Percentiles rank a stretch among this genome's conserved stretches.
Evolutionary conservation across 2,113 vertebrate genomes (phyloP).

Genomic region (Ageneiosus marmoratus): DNA sequence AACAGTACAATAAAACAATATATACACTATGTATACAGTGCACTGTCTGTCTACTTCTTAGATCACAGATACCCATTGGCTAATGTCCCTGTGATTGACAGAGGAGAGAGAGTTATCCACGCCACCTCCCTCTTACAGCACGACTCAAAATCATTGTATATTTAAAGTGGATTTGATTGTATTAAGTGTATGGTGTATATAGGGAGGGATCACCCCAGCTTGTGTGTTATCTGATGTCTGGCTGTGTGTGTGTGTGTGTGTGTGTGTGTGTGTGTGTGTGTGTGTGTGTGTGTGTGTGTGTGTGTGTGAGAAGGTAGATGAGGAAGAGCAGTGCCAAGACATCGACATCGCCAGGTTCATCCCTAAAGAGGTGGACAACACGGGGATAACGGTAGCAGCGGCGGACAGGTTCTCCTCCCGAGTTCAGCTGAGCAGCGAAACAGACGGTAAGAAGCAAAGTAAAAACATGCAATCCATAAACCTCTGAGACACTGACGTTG

Average conservation of each 20-base stretch:
- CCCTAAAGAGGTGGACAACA: slow-evolving; percentile 90
- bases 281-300: neutral
- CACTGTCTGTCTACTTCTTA: no score
- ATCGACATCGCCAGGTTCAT: slow-evolving; percentile 89
- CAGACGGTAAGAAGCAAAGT: slow-evolving; percentile 40
- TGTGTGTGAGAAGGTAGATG: neutral
- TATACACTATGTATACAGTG: no score
- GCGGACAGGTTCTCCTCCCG: slow-evolving; percentile 83
- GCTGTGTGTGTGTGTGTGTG: neutral
- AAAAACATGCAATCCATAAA: neutral
- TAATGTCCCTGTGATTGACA: no score
- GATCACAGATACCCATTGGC: no score
- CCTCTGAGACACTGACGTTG: neutral
- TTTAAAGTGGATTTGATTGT: no score
- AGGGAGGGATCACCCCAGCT: neutral
- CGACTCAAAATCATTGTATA: no score
- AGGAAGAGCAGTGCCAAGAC: slow-evolving; percentile 78
- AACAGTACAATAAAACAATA: neutral
- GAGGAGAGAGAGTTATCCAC: no score
- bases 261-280: neutral
- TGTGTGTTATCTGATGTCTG: neutral
- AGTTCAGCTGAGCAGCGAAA: slow-evolving; percentile 53
- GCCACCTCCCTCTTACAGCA: no score
- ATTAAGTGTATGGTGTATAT: neutral
- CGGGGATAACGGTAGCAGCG: slow-evolving; percentile 91